Percentiles rank a stretch among this genome's conserved stretches.
Evolutionary conservation across 2,113 vertebrate genomes (phyloP).

Genomic region (Rhynchomys soricoides): DNA sequence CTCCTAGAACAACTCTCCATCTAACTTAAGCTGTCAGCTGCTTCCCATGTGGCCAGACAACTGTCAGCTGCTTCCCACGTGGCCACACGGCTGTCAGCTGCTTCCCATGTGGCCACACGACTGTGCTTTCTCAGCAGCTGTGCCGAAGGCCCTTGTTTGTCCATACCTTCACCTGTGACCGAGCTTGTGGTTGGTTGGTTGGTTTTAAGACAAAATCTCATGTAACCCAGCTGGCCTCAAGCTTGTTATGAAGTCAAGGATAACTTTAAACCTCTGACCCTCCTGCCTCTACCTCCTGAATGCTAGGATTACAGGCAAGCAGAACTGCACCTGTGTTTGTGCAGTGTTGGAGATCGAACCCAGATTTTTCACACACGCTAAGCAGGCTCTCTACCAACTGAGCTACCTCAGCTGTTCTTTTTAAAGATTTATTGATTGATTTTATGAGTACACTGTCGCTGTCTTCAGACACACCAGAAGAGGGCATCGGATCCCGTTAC

Average conservation of each 20-base stretch:
- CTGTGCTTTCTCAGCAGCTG: neutral
- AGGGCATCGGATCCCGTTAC: no score
- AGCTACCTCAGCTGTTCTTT: neutral
- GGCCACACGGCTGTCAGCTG: no score
- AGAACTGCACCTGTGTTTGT: no score
- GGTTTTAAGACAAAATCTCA: neutral
- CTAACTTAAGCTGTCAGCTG: rapidly evolving
- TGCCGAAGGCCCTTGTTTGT: rapidly evolving
- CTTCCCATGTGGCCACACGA: neutral
- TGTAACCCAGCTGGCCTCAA: neutral
- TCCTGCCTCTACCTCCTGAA: neutral
- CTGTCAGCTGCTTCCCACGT: neutral
- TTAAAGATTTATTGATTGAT: no score
- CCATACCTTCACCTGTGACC: neutral
- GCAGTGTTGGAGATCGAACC: neutral
- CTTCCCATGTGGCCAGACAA: neutral
- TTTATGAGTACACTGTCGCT: no score
- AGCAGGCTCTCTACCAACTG: neutral
- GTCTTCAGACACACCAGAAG: no score
- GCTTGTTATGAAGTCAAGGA: neutral
- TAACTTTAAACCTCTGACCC: neutral
- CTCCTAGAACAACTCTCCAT: neutral
- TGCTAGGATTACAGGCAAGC: neutral
- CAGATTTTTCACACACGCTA: neutral
- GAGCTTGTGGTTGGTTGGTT: neutral